Conservation (phyloP, 2,888 invertebrate genomes). For the Phytoseiulus persimilis region DNA sequence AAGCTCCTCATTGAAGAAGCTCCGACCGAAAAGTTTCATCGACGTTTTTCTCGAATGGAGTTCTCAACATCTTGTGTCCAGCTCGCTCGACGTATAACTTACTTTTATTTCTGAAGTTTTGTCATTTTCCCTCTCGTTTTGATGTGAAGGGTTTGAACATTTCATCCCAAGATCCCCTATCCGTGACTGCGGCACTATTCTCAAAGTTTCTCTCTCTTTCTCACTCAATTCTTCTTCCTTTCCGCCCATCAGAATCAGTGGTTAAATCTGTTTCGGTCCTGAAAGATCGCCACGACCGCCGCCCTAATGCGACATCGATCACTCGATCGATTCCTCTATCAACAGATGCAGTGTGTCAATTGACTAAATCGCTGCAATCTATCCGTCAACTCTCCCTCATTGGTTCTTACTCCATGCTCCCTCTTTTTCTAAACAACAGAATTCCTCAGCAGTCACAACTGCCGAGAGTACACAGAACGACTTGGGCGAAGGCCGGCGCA, state of each 20-base stretch:
- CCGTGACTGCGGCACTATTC: not conserved
- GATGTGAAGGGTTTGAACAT: not conserved
- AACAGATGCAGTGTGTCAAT: not conserved
- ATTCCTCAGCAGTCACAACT: not conserved
- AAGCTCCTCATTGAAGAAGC: too few species aligned
- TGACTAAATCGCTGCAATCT: not conserved
- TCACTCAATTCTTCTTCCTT: not conserved
- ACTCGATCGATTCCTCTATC: not conserved
- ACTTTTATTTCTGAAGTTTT: not conserved
- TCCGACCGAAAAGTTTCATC: not conserved
- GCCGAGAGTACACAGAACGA: not conserved
- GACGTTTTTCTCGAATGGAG: not conserved
- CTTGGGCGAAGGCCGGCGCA: not conserved
- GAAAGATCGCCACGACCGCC: not conserved
- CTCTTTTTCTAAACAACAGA: not conserved
- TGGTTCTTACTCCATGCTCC: not conserved
- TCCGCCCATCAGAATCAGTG: not conserved
- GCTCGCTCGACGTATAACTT: not conserved
- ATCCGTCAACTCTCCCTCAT: not conserved
- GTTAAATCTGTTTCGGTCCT: not conserved
- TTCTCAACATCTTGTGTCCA: not conserved
- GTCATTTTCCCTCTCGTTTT: not conserved
- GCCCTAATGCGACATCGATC: not conserved
- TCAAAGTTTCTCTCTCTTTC: not conserved
- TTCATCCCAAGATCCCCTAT: not conserved